Percentiles rank a stretch among this genome's conserved stretches.
These are phyloP conservation scores for Ecdyonurus torrentis DNA, from an alignment of 2,888 invertebrate genomes.

Conservation along the genomic window DNA sequence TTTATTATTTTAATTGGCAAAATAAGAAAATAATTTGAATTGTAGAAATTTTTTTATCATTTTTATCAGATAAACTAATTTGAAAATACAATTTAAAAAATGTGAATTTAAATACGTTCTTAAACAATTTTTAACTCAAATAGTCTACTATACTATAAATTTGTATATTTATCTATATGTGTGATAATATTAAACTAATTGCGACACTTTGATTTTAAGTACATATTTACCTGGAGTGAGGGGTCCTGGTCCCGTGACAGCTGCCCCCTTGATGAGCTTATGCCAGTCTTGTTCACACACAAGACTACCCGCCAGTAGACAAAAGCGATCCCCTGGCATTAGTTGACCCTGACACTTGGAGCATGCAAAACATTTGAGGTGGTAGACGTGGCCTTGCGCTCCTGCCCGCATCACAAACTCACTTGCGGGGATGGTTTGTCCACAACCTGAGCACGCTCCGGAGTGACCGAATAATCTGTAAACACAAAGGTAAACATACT, in stretches of 20 bases:
- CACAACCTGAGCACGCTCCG: constrained; percentile 82
- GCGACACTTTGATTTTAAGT: too few relatives aligned
- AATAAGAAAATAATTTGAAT: too few relatives aligned
- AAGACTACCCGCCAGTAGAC: constrained; percentile 75
- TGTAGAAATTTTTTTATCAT: too few relatives aligned
- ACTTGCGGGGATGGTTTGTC: constrained; percentile 80
- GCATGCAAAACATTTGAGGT: constrained; percentile 91
- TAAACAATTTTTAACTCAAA: too few relatives aligned
- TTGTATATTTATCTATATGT: too few relatives aligned
- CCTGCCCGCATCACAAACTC: constrained; percentile 85
- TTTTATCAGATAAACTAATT: too few relatives aligned
- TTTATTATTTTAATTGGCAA: too few relatives aligned
- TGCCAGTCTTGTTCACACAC: constrained; percentile 95
- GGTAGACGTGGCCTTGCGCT: constrained; percentile 57
- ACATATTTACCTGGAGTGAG: not conserved
- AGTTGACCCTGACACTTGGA: constrained; percentile 82
- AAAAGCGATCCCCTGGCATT: constrained; percentile 84
- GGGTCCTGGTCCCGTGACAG: constrained; percentile 23
- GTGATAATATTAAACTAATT: too few relatives aligned
- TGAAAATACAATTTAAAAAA: too few relatives aligned
- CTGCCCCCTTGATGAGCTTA: constrained; percentile 56
- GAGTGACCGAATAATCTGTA: constrained; percentile 79
- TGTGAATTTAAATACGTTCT: too few relatives aligned
- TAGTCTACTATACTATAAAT: too few relatives aligned
- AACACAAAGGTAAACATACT: constrained; percentile 15